These are phyloP conservation scores for Tarsius wallacei DNA, from an alignment of 2,797 vertebrate species.

Conservation along the genomic window DNA sequence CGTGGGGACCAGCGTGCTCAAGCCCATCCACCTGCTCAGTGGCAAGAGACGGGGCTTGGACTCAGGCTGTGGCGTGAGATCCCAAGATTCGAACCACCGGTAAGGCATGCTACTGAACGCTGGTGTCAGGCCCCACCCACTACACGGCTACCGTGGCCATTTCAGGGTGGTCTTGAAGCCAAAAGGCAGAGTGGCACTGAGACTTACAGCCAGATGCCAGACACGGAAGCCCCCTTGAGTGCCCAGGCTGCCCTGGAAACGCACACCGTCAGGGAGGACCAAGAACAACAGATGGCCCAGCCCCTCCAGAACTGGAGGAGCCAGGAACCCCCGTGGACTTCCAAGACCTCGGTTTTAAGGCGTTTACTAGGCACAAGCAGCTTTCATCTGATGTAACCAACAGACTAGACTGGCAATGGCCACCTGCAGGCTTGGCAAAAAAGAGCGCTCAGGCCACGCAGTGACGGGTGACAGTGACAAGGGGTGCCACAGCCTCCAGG, in stretches of 20 bases:
- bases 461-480: neutral
- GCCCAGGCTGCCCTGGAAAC: too few species aligned
- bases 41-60: neutral
- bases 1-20: rapidly evolving
- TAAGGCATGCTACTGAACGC: neutral
- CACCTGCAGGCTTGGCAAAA: neutral
- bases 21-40: rapidly evolving
- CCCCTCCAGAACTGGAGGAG: neutral
- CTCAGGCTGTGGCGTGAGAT: neutral
- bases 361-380: neutral
- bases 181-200: neutral
- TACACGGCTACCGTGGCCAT: rapidly evolving
- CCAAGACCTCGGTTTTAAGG: neutral
- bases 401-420: neutral
- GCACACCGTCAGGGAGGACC: rapidly evolving
- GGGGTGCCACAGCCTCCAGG: rapidly evolving
- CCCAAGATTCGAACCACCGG: neutral
- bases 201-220: neutral
- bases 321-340: neutral
- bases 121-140: neutral
- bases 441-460: neutral
- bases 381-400: neutral
- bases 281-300: rapidly evolving
- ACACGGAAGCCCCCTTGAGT: rapidly evolving
- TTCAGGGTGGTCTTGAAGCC: neutral